phyloP scores from a whole-genome alignment of 2,113 vertebrate genomes.

The Cathartes aura region DNA sequence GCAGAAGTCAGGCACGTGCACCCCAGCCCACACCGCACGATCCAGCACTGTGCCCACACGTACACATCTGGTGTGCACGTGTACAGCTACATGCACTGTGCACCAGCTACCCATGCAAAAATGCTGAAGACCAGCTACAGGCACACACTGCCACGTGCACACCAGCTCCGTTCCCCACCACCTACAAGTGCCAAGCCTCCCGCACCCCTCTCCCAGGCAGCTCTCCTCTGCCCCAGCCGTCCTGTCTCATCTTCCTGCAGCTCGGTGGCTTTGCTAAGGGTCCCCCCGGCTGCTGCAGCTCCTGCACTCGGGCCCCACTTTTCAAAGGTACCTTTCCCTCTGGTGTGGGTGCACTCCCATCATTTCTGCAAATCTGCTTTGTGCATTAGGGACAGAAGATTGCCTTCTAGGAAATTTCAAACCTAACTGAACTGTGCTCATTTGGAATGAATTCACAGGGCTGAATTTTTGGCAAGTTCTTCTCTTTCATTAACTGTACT shows the following conservation, averaged over 20 bases:
- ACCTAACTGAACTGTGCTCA: neutral
- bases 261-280: neutral
- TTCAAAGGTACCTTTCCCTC: neutral
- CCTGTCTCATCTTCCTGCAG: neutral
- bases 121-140: no score
- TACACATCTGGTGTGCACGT: fast-evolving
- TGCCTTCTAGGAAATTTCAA: neutral
- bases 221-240: neutral
- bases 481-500: neutral
- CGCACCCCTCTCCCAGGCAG: neutral
- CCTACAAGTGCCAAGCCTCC: fast-evolving
- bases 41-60: fast-evolving
- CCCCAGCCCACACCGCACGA: no score
- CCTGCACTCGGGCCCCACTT: neutral
- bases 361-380: neutral
- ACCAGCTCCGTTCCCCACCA: neutral
- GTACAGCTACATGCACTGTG: no score
- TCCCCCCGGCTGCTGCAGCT: neutral
- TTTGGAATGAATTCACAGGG: neutral
- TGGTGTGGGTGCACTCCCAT: neutral
- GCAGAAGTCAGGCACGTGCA: neutral
- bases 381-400: neutral
- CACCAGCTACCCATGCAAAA: neutral
- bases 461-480: slow-evolving; percentile 23
- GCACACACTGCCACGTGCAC: fast-evolving